phyloP scores from a whole-genome alignment of 2,797 vertebrate genomes.

The Pseudocheirus occidentalis region DNA sequence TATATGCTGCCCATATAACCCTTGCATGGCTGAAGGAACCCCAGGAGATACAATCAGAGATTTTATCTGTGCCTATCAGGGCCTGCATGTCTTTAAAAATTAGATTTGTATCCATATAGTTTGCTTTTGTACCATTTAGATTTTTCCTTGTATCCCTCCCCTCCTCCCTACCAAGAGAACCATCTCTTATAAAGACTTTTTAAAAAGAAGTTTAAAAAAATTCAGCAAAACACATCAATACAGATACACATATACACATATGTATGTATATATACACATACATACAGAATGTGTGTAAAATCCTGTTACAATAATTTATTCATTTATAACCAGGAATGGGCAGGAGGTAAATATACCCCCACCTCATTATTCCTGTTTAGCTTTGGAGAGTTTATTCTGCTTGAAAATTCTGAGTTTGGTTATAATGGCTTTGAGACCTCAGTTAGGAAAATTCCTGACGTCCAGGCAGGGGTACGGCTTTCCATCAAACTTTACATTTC shows the following conservation, averaged over 20 bases:
- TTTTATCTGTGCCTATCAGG: not conserved
- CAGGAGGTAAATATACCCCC: not conserved
- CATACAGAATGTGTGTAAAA: not conserved
- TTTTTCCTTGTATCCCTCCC: not conserved
- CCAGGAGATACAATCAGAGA: not conserved
- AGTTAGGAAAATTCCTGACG: not conserved
- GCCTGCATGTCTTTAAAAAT: not conserved
- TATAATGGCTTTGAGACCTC: not conserved
- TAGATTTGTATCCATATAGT: not conserved
- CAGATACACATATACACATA: not conserved
- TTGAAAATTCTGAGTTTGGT: not conserved
- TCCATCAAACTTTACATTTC: not conserved
- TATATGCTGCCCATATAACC: not conserved
- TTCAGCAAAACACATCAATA: not conserved
- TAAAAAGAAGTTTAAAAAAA: not conserved
- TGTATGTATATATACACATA: not conserved
- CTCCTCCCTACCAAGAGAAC: not conserved
- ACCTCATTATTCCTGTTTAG: not conserved
- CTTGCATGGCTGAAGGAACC: not conserved
- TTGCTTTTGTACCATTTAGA: not conserved
- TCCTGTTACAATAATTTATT: not conserved
- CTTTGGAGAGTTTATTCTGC: not conserved
- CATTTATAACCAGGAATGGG: not conserved
- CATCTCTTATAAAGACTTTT: not conserved
- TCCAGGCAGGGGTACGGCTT: not conserved